These are phyloP conservation scores for Tiliqua scincoides DNA, from an alignment of 2,113 vertebrate species.

Conservation along the genomic window DNA sequence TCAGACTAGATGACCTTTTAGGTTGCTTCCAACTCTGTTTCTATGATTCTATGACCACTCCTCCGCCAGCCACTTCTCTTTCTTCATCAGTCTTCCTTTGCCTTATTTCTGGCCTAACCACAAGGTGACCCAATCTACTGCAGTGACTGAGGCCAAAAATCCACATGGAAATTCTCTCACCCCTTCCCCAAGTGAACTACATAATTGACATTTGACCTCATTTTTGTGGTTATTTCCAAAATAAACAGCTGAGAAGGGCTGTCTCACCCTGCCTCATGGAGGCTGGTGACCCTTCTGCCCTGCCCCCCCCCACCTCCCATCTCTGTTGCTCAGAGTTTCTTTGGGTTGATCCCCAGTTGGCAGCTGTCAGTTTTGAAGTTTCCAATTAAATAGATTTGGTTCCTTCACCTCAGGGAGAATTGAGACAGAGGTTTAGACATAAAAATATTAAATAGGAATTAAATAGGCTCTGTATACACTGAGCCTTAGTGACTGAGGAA, in stretches of 20 bases:
- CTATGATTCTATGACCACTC: too few relatives aligned
- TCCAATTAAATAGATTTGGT: not conserved
- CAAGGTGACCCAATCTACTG: not conserved
- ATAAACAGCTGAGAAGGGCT: not conserved
- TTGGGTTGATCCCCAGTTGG: not conserved
- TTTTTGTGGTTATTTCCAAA: not conserved
- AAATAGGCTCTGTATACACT: not conserved
- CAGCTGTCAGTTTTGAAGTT: not conserved
- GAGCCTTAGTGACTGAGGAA: too few relatives aligned
- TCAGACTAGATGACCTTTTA: too few relatives aligned
- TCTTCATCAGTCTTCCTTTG: not conserved
- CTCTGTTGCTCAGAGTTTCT: not conserved
- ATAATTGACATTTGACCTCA: not conserved
- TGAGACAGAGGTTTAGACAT: not conserved
- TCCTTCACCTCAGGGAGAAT: not conserved
- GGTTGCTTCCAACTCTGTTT: too few relatives aligned
- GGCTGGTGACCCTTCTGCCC: not conserved
- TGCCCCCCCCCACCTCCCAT: not conserved
- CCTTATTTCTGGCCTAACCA: not conserved
- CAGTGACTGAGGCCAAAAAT: not conserved
- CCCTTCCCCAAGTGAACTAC: not conserved
- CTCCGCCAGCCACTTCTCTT: not conserved
- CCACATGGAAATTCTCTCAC: not conserved
- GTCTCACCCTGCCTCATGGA: not conserved
- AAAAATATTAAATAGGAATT: not conserved